Evolutionary conservation across 1,140 invertebrate species (phyloP).

Genomic region (Bilobella aurantiaca): DNA sequence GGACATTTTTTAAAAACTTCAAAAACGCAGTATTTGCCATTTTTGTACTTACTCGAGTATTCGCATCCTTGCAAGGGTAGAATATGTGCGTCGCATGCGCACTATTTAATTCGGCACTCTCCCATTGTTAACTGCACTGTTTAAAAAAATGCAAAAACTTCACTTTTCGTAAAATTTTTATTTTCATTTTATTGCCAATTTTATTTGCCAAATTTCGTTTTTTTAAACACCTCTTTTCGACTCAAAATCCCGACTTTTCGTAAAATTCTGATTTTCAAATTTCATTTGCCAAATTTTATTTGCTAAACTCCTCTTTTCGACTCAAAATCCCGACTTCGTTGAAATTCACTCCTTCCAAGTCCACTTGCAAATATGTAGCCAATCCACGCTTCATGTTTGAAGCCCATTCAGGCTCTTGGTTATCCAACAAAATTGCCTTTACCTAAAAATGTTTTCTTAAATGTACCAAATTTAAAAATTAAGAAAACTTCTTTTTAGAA

Average conservation of each 20-base stretch:
- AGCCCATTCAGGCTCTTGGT: conserved; percentile 33
- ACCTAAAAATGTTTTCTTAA: conserved; percentile 15
- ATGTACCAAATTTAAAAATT: not conserved
- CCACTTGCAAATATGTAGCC: conserved; percentile 30
- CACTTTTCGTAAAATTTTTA: too few species aligned
- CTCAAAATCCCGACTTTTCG: conserved; percentile 17
- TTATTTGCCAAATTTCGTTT: not conserved
- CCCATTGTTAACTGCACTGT: conserved; percentile 33
- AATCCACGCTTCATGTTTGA: conserved; percentile 33
- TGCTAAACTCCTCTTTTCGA: conserved; percentile 18
- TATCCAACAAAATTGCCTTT: conserved; percentile 31
- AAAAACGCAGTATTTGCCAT: conserved; percentile 1
- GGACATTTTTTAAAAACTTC: not conserved
- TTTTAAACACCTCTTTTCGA: conserved; percentile 19
- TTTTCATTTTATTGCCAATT: not conserved
- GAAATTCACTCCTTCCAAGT: conserved; percentile 9
- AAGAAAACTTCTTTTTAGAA: not conserved
- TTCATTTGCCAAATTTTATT: not conserved
- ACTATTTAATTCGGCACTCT: conserved; percentile 25
- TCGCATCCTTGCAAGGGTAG: conserved; percentile 21
- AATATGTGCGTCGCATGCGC: conserved; percentile 6
- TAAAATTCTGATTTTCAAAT: too few species aligned
- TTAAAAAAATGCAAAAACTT: not conserved
- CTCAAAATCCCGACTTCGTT: conserved; percentile 17
- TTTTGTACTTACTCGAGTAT: conserved; percentile 22